Conservation (phyloP, 2,797 vertebrate genomes). For the Graptemys geographica region DNA sequence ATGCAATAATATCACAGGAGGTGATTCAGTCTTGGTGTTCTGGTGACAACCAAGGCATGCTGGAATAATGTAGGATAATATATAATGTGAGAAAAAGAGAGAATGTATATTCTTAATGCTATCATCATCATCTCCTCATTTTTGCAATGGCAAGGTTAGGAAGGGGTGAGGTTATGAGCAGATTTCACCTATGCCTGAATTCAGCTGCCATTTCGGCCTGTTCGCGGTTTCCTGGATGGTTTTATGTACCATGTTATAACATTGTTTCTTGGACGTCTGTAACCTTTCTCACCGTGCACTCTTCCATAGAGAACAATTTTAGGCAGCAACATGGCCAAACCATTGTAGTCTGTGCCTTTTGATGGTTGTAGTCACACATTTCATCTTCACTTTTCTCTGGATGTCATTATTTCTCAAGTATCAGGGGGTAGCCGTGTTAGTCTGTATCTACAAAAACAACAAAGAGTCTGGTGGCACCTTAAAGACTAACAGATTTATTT, state of each 20-base stretch:
- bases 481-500: too few relatives aligned
- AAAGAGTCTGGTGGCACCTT: too few relatives aligned
- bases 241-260: neutral
- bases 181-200: neutral
- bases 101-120: neutral
- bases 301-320: neutral
- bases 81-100: neutral
- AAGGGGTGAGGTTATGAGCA: too few relatives aligned
- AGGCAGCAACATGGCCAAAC: neutral
- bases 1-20: neutral
- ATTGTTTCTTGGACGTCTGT: neutral
- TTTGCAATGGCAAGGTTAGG: too few relatives aligned
- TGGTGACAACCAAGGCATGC: neutral
- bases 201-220: neutral
- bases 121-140: too few relatives aligned
- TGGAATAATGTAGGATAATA: neutral
- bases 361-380: neutral
- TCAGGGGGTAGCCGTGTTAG: too few relatives aligned
- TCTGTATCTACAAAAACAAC: too few relatives aligned
- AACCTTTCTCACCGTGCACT: neutral
- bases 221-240: neutral
- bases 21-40: neutral
- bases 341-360: neutral
- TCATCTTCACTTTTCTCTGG: neutral
- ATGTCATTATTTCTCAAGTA: neutral